These are phyloP conservation scores for Drosophila subobscura DNA, from an alignment of 1,140 invertebrate species.

Conservation along the genomic window DNA sequence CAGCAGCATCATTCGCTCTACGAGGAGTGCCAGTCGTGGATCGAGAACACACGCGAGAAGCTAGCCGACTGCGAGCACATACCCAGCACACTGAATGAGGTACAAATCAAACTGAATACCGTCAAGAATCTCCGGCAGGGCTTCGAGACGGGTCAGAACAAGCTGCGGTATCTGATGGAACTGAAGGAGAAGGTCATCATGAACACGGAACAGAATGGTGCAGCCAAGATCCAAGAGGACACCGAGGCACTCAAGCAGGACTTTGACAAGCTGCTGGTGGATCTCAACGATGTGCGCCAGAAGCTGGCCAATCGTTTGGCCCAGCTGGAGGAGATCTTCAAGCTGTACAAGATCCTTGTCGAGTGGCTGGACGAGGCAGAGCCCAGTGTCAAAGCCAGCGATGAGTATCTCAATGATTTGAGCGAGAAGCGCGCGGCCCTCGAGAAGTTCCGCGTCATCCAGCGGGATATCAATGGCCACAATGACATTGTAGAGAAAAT, in stretches of 20 bases:
- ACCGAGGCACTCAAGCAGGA: conserved; percentile 94
- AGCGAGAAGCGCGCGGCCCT: conserved; percentile 94
- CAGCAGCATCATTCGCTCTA: conserved; percentile 94
- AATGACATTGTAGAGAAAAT: conserved; percentile 90
- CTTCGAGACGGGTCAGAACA: conserved; percentile 95
- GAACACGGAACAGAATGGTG: conserved; percentile 94
- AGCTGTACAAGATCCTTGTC: conserved; percentile 89
- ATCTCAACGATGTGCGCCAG: conserved; percentile 91
- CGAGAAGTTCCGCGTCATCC: conserved; percentile 91
- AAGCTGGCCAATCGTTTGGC: conserved; percentile 88
- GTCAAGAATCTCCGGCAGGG: conserved; percentile 93
- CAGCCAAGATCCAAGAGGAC: conserved; percentile 94
- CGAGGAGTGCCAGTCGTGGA: conserved; percentile 96
- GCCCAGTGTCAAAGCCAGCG: conserved; percentile 90
- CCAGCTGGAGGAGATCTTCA: conserved; percentile 93
- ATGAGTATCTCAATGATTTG: conserved; percentile 91
- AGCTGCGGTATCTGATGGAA: conserved; percentile 94
- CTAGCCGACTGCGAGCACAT: conserved; percentile 90
- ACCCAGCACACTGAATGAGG: conserved; percentile 90
- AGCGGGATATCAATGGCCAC: conserved; percentile 91
- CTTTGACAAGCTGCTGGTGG: conserved; percentile 92
- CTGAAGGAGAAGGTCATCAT: conserved; percentile 95
- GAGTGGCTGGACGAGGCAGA: conserved; percentile 95
- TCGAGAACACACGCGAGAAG: conserved; percentile 93
- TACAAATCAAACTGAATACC: conserved; percentile 92